Evolutionary conservation across 2,797 vertebrate species (phyloP).

Genomic region (Megalops cyprinoides): DNA sequence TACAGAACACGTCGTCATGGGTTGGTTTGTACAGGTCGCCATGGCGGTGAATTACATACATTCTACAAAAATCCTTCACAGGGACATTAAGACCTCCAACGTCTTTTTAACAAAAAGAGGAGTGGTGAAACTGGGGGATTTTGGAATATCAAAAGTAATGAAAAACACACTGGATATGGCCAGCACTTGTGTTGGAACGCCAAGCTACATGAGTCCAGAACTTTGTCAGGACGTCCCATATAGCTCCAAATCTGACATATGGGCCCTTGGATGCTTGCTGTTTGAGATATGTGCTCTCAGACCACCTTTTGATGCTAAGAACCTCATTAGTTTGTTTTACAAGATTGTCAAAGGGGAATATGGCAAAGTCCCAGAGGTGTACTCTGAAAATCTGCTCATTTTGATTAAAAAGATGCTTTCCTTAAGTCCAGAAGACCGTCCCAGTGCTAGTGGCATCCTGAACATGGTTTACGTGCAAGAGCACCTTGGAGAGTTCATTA

Average conservation of each 20-base stretch:
- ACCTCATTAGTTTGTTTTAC: constrained; percentile 73
- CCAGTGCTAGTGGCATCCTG: constrained; percentile 67
- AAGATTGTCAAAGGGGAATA: constrained; percentile 77
- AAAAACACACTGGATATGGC: constrained; percentile 74
- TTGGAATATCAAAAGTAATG: constrained; percentile 81
- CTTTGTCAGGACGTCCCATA: constrained; percentile 80
- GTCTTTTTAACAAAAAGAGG: constrained; percentile 76
- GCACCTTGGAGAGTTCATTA: constrained; percentile 61
- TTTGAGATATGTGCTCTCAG: constrained; percentile 75
- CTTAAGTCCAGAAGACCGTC: constrained; percentile 69
- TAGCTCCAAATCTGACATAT: constrained; percentile 81
- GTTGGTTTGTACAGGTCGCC: constrained; percentile 76
- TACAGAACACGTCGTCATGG: constrained; percentile 66
- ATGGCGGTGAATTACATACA: constrained; percentile 77
- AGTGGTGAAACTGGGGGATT: constrained; percentile 77
- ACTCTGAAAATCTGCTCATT: constrained; percentile 62
- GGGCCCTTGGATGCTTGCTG: constrained; percentile 79
- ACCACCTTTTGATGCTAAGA: constrained; percentile 74
- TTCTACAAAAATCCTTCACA: constrained; percentile 72
- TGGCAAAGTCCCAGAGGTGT: constrained; percentile 56
- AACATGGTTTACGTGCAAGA: constrained; percentile 58
- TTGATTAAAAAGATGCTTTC: constrained; percentile 68
- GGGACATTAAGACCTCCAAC: constrained; percentile 82
- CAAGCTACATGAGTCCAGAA: constrained; percentile 80
- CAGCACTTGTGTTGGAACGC: constrained; percentile 79